These are phyloP conservation scores for Drosophila lini DNA, from an alignment of 1,140 invertebrate genomes.

Conservation along the genomic window DNA sequence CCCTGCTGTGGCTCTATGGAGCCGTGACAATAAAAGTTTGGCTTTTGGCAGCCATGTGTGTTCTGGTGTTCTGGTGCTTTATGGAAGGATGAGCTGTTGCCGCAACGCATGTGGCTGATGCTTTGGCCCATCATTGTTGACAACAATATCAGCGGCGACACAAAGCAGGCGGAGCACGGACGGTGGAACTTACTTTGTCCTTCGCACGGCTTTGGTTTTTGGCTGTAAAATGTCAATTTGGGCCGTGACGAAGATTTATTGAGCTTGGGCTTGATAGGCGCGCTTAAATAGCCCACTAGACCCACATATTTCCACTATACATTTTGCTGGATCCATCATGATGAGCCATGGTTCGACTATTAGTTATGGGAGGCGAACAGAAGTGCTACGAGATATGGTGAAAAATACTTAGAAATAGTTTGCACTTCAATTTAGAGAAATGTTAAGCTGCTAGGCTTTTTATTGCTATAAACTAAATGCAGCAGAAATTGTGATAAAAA, in stretches of 20 bases:
- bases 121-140: constrained; percentile 79
- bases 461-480: background rate
- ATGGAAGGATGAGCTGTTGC: constrained; percentile 67
- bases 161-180: constrained; percentile 15
- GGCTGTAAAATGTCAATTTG: constrained; percentile 84
- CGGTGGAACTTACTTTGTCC: constrained; percentile 66
- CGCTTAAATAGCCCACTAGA: constrained; percentile 54
- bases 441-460: background rate
- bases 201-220: constrained; percentile 49
- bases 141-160: constrained; percentile 74
- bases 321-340: constrained; percentile 13
- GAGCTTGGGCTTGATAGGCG: constrained; percentile 62
- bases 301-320: constrained; percentile 37
- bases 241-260: constrained; percentile 82
- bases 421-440: too few species aligned
- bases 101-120: constrained; percentile 79
- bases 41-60: constrained; percentile 33
- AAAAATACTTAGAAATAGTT: background rate
- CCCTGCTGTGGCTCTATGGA: constrained; percentile 26
- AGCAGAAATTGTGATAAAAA: background rate
- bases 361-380: background rate
- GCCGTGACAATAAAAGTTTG: constrained; percentile 60
- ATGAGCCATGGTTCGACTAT: background rate
- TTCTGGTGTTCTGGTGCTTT: constrained; percentile 31
- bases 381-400: background rate